Evolutionary conservation across 2,888 invertebrate genomes (phyloP), one percentile per base, ranked within the genome.

Genomic region (Rhagium mordax): DNA sequence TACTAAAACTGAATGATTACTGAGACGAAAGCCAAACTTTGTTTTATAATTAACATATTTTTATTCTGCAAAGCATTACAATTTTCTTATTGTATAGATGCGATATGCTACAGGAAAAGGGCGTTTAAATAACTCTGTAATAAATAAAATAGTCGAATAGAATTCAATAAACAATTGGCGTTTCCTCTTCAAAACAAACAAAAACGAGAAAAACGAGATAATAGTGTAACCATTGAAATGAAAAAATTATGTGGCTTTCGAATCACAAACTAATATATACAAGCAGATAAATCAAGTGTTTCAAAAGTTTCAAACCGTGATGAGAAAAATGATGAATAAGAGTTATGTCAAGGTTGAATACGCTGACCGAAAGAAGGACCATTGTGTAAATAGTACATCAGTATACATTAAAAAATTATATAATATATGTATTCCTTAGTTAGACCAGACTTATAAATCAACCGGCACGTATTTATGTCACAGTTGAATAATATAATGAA

Each of bases 251-350:
- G 67, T 47, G 67, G 67, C 67, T 67, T 61, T 61, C n/a, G 13
- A 13, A 47, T 61, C 57, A 55, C 24, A 57, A 47, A 24, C 47
- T 47, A 47, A 55, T 21, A 67, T 24, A 20, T 47, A n/a, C 51
- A 59, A 60, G 49, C 65, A 64, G 70, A 75, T 72, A 75, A 74
- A 71, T 72, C 73, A 74, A 74, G 61, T 74, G 72, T 75, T 76
- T 74, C 70, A 57, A 71, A 16, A 71, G 68, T 76, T 76, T 72
- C 57, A 69, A 71, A 74, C 74, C 75, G 75, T 78, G 78, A 78
- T 76, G 77, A 69, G 79, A 76, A 77, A 77, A 79, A 74, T 79
- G 79, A 79, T 77, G 79, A 76, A 79, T 77, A 77, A 71, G 66
- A 77, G 77, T 74, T 76, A 77, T 79, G 79, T 77, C 79, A 79